These are phyloP conservation scores for Xiphophorus couchianus DNA, from an alignment of 2,113 vertebrate genomes.

Conservation along the genomic window DNA sequence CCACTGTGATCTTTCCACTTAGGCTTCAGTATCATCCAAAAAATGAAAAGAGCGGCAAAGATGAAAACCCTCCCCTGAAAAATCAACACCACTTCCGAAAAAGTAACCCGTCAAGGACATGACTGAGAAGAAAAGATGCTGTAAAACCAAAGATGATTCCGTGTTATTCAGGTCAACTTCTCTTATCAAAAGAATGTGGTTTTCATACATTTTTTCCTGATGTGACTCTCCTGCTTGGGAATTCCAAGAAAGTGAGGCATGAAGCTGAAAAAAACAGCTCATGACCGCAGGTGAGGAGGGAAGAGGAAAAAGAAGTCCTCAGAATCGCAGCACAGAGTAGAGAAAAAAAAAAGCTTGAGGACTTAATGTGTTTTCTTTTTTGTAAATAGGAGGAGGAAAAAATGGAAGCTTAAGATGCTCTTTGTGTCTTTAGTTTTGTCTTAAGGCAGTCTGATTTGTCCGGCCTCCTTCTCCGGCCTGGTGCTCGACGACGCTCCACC, in stretches of 20 bases:
- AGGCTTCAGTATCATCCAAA: constrained; percentile 63
- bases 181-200: constrained; percentile 24
- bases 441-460: constrained; percentile 83
- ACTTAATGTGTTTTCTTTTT: constrained; percentile 57
- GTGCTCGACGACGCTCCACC: constrained; percentile 79
- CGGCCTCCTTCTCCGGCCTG: constrained; percentile 75
- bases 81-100: constrained; percentile 36
- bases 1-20: constrained; percentile 49
- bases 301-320: constrained; percentile 46
- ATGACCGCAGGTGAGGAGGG: constrained; percentile 54
- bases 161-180: constrained; percentile 19
- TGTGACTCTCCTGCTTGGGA: constrained; percentile 38
- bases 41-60: constrained; percentile 29
- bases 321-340: constrained; percentile 50
- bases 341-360: constrained; percentile 56
- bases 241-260: constrained; percentile 49
- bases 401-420: constrained; percentile 51
- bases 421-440: constrained; percentile 76
- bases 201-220: constrained; percentile 18
- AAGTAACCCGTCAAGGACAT: constrained; percentile 13
- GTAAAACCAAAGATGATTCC: constrained; percentile 23
- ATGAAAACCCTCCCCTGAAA: constrained; percentile 19
- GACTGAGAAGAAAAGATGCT: constrained; percentile 7
- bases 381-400: constrained; percentile 49
- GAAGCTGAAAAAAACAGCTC: constrained; percentile 42